These are phyloP conservation scores for Dreissena polymorpha DNA, from an alignment of 1,140 invertebrate genomes.

Conservation along the genomic window DNA sequence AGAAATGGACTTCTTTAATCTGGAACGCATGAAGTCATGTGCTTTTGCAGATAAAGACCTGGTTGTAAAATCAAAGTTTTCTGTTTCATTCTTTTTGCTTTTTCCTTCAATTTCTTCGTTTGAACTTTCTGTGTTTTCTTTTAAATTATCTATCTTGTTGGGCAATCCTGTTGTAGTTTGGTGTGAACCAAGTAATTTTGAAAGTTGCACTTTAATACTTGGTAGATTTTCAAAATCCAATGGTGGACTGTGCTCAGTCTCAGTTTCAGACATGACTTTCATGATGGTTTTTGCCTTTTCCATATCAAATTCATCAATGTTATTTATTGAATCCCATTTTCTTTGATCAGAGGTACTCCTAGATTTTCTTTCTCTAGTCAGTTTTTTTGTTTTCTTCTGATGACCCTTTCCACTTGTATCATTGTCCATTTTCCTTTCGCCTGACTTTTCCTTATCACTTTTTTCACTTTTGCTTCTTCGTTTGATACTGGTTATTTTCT, in stretches of 20 bases:
- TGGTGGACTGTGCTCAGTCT: background rate
- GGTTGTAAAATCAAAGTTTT: background rate
- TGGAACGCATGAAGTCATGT: too few relatives aligned
- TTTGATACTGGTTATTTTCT: background rate
- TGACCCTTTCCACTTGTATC: background rate
- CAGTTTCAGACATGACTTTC: too few relatives aligned
- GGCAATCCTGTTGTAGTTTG: background rate
- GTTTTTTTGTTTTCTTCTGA: background rate
- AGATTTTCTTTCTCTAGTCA: conserved; percentile 25
- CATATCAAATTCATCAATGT: too few relatives aligned
- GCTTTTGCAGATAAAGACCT: too few relatives aligned
- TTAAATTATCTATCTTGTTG: background rate
- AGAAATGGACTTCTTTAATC: conserved; percentile 17
- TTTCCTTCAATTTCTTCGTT: background rate
- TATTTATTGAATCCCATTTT: too few relatives aligned
- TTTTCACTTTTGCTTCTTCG: background rate
- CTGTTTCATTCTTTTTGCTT: conserved; percentile 4
- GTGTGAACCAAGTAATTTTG: conserved; percentile 19
- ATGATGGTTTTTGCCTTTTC: too few relatives aligned
- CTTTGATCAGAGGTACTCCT: background rate
- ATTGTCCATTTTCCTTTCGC: background rate
- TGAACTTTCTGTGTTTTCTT: background rate
- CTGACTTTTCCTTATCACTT: background rate
- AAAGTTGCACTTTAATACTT: conserved; percentile 36
- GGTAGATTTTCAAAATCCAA: conserved; percentile 23